phyloP scores from a whole-genome alignment of 2,888 invertebrate genomes.

The Diarsia dahlii region DNA sequence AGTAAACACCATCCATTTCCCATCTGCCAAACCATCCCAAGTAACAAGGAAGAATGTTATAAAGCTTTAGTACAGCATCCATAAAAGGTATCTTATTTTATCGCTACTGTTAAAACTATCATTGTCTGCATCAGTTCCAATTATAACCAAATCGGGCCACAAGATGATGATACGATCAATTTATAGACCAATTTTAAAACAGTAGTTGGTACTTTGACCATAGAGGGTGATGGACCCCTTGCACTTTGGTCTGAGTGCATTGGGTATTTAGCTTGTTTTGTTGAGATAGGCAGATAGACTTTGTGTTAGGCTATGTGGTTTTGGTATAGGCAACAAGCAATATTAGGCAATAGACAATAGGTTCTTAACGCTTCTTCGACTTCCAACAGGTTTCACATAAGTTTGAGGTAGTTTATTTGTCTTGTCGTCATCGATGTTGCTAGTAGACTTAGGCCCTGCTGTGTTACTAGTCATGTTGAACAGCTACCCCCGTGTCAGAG shows the following conservation, averaged over 20 bases:
- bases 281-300: conserved; percentile 11
- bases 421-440: background rate
- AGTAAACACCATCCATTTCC: background rate
- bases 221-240: conserved; percentile 14
- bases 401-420: background rate
- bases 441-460: too few relatives aligned
- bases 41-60: conserved; percentile 25
- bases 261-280: conserved; percentile 23
- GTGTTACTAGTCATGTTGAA: too few relatives aligned
- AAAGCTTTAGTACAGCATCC: conserved; percentile 22
- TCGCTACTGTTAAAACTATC: conserved; percentile 55
- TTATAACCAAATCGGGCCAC: conserved; percentile 52
- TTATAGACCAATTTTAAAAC: conserved; percentile 58
- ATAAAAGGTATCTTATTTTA: conserved; percentile 51
- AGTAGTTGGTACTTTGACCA: conserved; percentile 38
- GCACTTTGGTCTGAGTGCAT: conserved; percentile 29
- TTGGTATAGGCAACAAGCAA: background rate
- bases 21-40: conserved; percentile 8
- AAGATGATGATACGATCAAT: conserved; percentile 45
- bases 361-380: background rate
- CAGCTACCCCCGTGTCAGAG: too few relatives aligned
- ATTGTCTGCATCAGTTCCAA: conserved; percentile 55
- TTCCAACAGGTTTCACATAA: background rate
- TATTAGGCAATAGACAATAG: background rate
- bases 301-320: background rate